Evolutionary conservation across 2,888 invertebrate genomes (phyloP).

Genomic region (Chloromyia formosa): DNA sequence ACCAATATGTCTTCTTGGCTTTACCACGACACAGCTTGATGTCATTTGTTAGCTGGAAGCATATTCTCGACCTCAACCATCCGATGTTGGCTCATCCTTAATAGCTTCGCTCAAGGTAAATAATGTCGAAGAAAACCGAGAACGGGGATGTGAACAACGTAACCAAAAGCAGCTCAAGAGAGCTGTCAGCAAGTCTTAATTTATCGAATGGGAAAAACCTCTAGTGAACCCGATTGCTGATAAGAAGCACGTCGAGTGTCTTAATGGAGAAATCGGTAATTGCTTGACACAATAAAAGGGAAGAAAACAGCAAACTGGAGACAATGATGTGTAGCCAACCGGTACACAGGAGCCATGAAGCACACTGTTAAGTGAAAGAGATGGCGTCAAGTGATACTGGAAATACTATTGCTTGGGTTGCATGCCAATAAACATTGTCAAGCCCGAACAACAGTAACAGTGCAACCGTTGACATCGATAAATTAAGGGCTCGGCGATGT

Average conservation of each 20-base stretch:
- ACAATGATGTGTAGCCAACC: not conserved
- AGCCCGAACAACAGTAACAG: no score
- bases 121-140: not conserved
- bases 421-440: not conserved
- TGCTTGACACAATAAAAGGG: not conserved
- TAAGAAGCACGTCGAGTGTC: conserved; percentile 10
- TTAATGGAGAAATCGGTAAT: conserved; percentile 7
- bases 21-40: no score
- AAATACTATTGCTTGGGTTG: not conserved
- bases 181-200: conserved; percentile 10
- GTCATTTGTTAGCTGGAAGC: no score
- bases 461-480: no score
- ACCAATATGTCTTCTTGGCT: no score
- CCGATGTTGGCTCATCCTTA: not conserved
- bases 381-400: no score
- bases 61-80: not conserved
- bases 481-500: no score
- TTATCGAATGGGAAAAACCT: conserved; percentile 3
- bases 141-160: not conserved
- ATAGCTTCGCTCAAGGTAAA: conserved; percentile 7
- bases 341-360: not conserved
- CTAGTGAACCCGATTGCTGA: not conserved
- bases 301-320: not conserved
- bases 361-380: not conserved
- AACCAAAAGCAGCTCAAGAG: not conserved